Evolutionary conservation across 2,113 vertebrate genomes (phyloP).

Genomic region (Falcunculus frontatus): DNA sequence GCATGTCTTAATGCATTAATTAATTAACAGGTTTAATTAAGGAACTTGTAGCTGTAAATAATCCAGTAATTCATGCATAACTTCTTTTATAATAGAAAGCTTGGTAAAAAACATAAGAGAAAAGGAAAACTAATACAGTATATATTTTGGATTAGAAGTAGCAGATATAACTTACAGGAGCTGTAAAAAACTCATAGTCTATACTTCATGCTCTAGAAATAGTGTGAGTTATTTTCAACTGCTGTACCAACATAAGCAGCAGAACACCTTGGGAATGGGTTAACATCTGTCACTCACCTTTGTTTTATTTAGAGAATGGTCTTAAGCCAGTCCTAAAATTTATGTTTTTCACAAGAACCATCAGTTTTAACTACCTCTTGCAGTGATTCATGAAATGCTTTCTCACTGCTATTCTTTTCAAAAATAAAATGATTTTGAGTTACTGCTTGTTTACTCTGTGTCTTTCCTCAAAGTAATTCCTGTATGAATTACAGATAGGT

Average conservation of each 20-base stretch:
- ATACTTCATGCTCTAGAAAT: background rate
- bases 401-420: background rate
- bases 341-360: background rate
- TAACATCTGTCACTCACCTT: conserved; percentile 11
- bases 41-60: background rate
- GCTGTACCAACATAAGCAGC: background rate
- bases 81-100: background rate
- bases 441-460: background rate
- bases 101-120: background rate
- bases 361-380: background rate
- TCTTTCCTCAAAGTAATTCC: background rate
- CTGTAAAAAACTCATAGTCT: background rate
- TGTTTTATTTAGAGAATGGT: background rate
- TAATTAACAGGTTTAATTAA: background rate
- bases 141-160: background rate
- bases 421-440: background rate
- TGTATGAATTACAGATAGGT: background rate
- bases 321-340: background rate
- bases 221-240: conserved; percentile 9
- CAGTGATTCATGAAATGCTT: background rate
- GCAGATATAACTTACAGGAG: background rate
- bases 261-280: background rate
- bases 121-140: background rate
- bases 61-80: background rate
- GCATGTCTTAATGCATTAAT: background rate